These are phyloP conservation scores for Oryzias dopingdopingensis DNA, from an alignment of 2,797 vertebrate species.

Conservation along the genomic window DNA sequence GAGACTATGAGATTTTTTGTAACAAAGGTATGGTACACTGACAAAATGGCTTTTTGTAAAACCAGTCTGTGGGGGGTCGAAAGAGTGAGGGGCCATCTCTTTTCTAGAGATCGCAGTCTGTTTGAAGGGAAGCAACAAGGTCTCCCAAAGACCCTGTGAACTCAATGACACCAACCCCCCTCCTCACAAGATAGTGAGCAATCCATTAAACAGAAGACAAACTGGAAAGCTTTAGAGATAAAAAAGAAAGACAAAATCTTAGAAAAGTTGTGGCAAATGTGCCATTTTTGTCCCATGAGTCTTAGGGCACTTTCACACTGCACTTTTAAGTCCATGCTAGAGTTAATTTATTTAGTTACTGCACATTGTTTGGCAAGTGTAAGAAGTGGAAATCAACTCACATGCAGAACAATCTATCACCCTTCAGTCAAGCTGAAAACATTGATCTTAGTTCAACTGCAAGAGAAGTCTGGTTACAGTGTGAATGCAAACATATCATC, in stretches of 20 bases:
- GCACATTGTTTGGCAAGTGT: no score
- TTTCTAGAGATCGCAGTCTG: conserved; percentile 48
- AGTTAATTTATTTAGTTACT: no score
- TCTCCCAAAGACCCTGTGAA: conserved; percentile 41
- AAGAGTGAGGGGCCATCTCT: conserved; percentile 58
- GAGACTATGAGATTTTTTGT: conserved; percentile 59
- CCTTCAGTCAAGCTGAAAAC: no score
- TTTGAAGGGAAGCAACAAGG: conserved; percentile 53
- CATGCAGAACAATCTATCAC: no score
- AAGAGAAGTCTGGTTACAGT: no score
- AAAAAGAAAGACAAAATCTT: not conserved
- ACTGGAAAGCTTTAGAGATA: not conserved
- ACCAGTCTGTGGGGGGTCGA: conserved; percentile 35
- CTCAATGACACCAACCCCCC: conserved; percentile 27
- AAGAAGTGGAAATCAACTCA: no score
- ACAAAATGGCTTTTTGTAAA: conserved; percentile 67
- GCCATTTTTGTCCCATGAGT: no score
- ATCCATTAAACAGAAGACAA: conserved; percentile 13
- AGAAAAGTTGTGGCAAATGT: not conserved
- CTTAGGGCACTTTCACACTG: no score
- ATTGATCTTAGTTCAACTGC: no score
- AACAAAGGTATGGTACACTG: conserved; percentile 44
- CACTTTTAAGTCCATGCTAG: no score
- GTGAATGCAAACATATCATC: no score
- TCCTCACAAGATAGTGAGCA: conserved; percentile 27